Evolutionary conservation across 1,140 invertebrate genomes (phyloP), one percentile per base, ranked within the genome.

Genomic region (Zeugodacus cucurbitae): DNA sequence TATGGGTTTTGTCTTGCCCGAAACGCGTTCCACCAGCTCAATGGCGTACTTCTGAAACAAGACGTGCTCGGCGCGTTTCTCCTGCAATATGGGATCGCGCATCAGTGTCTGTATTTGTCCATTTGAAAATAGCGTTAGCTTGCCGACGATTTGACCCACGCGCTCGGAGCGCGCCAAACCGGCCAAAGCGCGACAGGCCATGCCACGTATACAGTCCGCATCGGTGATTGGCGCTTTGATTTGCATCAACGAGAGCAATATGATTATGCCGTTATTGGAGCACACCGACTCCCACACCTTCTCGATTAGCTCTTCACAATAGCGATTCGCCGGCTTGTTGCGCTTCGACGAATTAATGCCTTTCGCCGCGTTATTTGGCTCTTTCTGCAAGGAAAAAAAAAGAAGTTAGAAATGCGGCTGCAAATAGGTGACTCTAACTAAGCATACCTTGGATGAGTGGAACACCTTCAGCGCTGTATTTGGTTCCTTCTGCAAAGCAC

Each of bases 231-330:
- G 98, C 14, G 96, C 97, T 94, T 99, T 99, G 8, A 97, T 96
- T 93, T 97, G 96, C 95, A 99, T 96, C 58, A 99, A 94, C 89
- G 96, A 96, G 1, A 97, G 91, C 32, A 97, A 92, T 59, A 96
- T 97, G 97, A 99, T 98, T 87, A 99, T 99, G n/a, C 98, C 98
- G 94, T 99, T 99, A 93, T 98, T 99, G 2, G 96, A 96, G 89
- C 98, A 94, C 4, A 99, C 96, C 89, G 97, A 97, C 93, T 98
- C 98, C 98, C 98, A 99, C 48, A 99, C 96, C 93, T 97, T 97
- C 91, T 96, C 96, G 88, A 98, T 96, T 4, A 98, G 94, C 90
- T 98, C 98, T 93, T 98, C 97, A 88, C 96, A 96, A 87, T 95
- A 96, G 89, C 96, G 96, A 41, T 96, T 96, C 67, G 96, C 94